phyloP scores from a whole-genome alignment of 2,797 vertebrate genomes.

The Characodon lateralis region DNA sequence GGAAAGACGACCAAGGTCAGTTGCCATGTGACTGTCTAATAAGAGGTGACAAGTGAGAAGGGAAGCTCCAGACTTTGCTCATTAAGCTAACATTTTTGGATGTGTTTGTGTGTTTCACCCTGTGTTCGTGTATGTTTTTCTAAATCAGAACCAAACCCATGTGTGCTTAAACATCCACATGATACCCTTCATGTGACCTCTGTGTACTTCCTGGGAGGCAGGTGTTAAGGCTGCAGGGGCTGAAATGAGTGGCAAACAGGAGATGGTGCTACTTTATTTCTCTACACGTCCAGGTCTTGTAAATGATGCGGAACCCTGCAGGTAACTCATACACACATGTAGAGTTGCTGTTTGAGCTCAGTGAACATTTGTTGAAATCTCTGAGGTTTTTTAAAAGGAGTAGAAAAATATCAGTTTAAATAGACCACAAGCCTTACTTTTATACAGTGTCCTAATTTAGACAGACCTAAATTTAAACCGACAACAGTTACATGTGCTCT shows the following conservation, averaged over 20 bases:
- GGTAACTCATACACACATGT: conserved; percentile 28
- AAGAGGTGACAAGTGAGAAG: conserved; percentile 85
- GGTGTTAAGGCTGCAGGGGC: conserved; percentile 63
- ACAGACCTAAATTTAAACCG: too few relatives aligned
- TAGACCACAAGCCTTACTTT: not conserved
- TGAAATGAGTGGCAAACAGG: conserved; percentile 53
- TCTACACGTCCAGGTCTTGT: conserved; percentile 55
- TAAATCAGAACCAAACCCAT: conserved; percentile 46
- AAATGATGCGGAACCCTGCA: conserved; percentile 47
- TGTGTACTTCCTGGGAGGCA: conserved; percentile 16
- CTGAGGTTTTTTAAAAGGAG: too few relatives aligned
- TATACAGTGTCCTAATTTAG: not conserved
- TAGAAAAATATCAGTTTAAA: not conserved
- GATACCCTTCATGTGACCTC: conserved; percentile 65
- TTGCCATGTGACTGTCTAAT: conserved; percentile 74
- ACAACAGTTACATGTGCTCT: too few relatives aligned
- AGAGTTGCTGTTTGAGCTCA: not conserved
- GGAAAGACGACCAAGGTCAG: conserved; percentile 83
- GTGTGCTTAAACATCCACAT: conserved; percentile 27
- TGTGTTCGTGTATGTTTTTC: conserved; percentile 23
- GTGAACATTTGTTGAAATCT: not conserved
- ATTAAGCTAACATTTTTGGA: conserved; percentile 78
- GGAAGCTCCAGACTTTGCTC: conserved; percentile 72
- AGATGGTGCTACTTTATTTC: conserved; percentile 59
- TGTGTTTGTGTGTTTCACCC: conserved; percentile 36